A percentile compares a stretch with the other conserved stretches of the same genome.
Evolutionary conservation across 1,140 invertebrate genomes (phyloP).

Genomic region (Micrasema longulum): DNA sequence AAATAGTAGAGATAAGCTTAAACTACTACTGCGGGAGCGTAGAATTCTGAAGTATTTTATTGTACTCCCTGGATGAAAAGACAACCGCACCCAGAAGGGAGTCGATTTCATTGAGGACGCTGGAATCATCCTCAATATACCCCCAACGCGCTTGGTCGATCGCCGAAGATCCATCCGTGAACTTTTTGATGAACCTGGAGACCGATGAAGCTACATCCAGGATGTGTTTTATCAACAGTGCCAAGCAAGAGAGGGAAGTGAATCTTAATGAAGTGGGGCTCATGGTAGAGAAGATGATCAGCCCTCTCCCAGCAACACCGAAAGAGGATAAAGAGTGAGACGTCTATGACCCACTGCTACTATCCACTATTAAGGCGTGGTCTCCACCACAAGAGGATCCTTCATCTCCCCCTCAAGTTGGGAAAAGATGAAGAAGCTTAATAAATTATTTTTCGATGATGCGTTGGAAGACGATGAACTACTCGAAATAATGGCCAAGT

Average conservation of each 20-base stretch:
- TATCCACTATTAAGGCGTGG: neutral
- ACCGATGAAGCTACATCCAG: too few relatives aligned
- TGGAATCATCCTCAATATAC: neutral
- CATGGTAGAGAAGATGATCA: too few relatives aligned
- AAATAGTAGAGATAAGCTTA: too few relatives aligned
- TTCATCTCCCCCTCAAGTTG: too few relatives aligned
- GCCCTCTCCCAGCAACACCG: neutral
- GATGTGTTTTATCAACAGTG: too few relatives aligned
- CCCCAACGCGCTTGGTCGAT: neutral
- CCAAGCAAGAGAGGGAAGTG: neutral
- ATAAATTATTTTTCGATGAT: neutral
- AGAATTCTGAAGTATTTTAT: neutral
- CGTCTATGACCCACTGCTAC: neutral
- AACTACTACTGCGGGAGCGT: neutral
- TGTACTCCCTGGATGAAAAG: neutral
- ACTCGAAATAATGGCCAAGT: neutral
- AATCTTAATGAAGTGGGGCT: too few relatives aligned
- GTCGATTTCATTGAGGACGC: slow-evolving; percentile 6
- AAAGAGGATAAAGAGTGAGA: neutral
- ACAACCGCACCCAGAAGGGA: neutral
- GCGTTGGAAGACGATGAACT: neutral
- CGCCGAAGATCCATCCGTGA: neutral
- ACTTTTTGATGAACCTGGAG: too few relatives aligned
- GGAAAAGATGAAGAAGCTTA: neutral
- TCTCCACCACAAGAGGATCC: neutral